Evolutionary conservation across 2,113 vertebrate genomes (phyloP).

Genomic region (Tenrec ecaudatus): DNA sequence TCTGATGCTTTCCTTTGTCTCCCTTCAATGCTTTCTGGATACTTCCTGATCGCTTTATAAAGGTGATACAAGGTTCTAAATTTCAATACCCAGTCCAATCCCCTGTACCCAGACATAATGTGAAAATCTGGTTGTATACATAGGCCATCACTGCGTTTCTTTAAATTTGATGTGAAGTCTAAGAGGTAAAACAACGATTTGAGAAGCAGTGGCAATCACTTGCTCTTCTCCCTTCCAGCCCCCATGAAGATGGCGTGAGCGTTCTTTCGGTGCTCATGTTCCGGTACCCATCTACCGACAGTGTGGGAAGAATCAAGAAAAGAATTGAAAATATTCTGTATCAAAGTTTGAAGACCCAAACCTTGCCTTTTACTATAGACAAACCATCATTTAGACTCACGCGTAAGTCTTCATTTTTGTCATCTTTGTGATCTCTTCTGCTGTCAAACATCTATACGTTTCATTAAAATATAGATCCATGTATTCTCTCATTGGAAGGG

Average conservation of each 20-base stretch:
- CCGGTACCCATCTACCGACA: conserved; percentile 68
- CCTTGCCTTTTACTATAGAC: conserved; percentile 67
- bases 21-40: background rate
- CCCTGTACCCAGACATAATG: background rate
- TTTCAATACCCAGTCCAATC: background rate
- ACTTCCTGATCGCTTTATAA: background rate
- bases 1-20: background rate
- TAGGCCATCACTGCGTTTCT: background rate
- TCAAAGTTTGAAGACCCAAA: conserved; percentile 73
- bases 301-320: conserved; percentile 63
- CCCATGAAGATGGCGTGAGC: conserved; percentile 66
- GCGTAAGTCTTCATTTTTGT: conserved; percentile 65
- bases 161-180: background rate
- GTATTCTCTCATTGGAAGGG: conserved; percentile 34
- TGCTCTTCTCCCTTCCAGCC: conserved; percentile 68
- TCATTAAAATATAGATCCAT: background rate
- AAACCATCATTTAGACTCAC: conserved; percentile 74
- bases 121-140: background rate
- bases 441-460: background rate
- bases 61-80: background rate
- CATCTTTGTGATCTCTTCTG: background rate
- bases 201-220: background rate
- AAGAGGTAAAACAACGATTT: background rate
- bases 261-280: conserved; percentile 74
- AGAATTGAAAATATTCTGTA: conserved; percentile 68